These are phyloP conservation scores for Ephydatia muelleri DNA, from an alignment of 37 sponge, comb jelly and placozoan genomes.

Conservation along the genomic window DNA sequence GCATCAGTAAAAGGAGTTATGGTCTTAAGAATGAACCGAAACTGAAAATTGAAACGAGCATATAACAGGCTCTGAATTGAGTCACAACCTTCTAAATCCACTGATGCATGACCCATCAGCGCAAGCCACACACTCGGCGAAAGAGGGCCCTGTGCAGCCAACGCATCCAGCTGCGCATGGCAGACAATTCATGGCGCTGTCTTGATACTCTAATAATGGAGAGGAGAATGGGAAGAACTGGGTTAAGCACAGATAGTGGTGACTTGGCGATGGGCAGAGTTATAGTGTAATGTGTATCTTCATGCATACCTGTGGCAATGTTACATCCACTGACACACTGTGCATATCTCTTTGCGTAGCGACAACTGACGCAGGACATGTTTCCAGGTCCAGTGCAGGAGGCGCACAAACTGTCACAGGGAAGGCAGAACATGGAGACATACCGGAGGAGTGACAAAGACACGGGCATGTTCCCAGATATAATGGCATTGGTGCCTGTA, in stretches of 20 bases:
- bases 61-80: too few relatives aligned
- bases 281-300: too few relatives aligned
- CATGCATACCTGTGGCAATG: not conserved
- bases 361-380: not conserved
- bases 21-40: too few relatives aligned
- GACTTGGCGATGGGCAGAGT: too few relatives aligned
- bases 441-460: constrained; percentile 1
- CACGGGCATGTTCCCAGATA: too few relatives aligned
- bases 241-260: too few relatives aligned
- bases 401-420: constrained; percentile 45
- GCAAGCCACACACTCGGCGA: constrained; percentile 29
- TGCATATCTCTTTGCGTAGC: not conserved
- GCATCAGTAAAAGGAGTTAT: too few relatives aligned
- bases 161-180: constrained; percentile 22
- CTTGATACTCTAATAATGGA: constrained; percentile 26
- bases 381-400: constrained; percentile 11
- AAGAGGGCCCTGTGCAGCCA: constrained; percentile 39
- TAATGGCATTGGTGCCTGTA: not conserved
- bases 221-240: not conserved
- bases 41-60: too few relatives aligned
- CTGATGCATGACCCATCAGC: not conserved
- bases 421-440: constrained; percentile 24
- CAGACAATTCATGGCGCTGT: constrained; percentile 6
- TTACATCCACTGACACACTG: constrained; percentile 23
- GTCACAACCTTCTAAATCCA: too few relatives aligned